phyloP scores from a whole-genome alignment of 2,113 vertebrate genomes.

The Gymnorhina tibicen region DNA sequence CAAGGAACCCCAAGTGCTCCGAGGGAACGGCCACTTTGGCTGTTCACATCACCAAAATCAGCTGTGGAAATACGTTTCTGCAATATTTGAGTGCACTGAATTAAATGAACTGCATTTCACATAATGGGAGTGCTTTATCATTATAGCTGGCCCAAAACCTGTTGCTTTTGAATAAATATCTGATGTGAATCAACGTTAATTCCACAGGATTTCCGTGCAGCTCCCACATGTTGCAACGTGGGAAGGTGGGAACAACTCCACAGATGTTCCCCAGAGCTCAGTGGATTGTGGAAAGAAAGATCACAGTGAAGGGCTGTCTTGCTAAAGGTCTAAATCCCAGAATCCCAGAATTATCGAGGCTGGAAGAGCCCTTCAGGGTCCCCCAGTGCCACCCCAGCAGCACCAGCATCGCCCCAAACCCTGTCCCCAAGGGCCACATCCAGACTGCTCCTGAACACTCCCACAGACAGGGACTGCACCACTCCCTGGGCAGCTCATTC shows the following conservation, averaged over 20 bases:
- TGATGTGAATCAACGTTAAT: neutral
- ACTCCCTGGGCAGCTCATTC: neutral
- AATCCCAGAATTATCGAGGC: neutral
- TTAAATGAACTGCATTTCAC: neutral
- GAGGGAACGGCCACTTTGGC: neutral
- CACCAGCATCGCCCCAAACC: neutral
- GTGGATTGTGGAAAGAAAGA: neutral
- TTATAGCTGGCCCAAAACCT: neutral
- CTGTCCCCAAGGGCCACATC: neutral
- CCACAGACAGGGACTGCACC: neutral
- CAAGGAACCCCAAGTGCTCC: neutral
- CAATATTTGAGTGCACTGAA: neutral
- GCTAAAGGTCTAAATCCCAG: neutral
- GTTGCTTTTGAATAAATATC: neutral
- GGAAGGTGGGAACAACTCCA: neutral
- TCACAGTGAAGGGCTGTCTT: neutral
- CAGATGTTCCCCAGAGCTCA: neutral
- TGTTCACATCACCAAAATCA: neutral
- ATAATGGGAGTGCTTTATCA: neutral
- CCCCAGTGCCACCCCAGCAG: neutral
- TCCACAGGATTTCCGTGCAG: neutral
- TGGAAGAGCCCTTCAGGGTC: fast-evolving
- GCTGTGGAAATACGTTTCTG: neutral
- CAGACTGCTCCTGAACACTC: neutral
- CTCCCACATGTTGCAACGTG: neutral